Evolutionary conservation across 2,888 invertebrate genomes (phyloP).

Genomic region (Conops quadrifasciatus): DNA sequence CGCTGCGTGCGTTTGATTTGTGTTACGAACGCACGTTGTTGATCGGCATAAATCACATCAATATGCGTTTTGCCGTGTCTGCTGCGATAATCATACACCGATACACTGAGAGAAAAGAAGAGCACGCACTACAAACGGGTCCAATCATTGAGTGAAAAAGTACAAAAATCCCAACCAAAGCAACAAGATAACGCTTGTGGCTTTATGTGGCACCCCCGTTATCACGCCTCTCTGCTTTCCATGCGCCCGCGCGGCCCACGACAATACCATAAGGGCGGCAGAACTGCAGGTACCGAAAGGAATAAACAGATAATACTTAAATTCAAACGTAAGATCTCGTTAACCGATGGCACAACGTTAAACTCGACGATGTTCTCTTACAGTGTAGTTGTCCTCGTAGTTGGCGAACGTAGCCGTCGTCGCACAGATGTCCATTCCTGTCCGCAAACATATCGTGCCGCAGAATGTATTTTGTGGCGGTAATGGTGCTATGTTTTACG

Average conservation of each 20-base stretch:
- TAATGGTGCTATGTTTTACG: slow-evolving; percentile 65
- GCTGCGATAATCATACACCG: background rate
- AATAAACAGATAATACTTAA: too few relatives aligned
- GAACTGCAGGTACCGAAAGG: too few relatives aligned
- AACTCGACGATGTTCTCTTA: too few relatives aligned
- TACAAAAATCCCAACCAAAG: too few relatives aligned
- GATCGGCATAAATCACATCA: slow-evolving; percentile 62
- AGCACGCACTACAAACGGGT: background rate
- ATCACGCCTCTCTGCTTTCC: background rate
- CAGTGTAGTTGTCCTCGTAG: slow-evolving; percentile 8
- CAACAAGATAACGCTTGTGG: background rate
- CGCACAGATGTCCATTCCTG: slow-evolving; percentile 54
- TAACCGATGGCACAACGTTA: too few relatives aligned
- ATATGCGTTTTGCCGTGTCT: slow-evolving; percentile 39
- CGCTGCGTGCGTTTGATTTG: slow-evolving; percentile 59
- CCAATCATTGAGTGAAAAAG: background rate
- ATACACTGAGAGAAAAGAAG: slow-evolving; percentile 15
- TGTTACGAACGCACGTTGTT: slow-evolving; percentile 49
- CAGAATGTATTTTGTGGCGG: slow-evolving; percentile 64
- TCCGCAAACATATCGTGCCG: slow-evolving; percentile 62
- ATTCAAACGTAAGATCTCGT: too few relatives aligned
- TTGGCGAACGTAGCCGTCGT: slow-evolving; percentile 35
- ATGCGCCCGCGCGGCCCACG: background rate
- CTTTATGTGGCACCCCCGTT: background rate
- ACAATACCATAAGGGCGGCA: background rate